Base-by-base conservation (phyloP, 2,888 invertebrate species). In the Agrotis ipsilon region DNA sequence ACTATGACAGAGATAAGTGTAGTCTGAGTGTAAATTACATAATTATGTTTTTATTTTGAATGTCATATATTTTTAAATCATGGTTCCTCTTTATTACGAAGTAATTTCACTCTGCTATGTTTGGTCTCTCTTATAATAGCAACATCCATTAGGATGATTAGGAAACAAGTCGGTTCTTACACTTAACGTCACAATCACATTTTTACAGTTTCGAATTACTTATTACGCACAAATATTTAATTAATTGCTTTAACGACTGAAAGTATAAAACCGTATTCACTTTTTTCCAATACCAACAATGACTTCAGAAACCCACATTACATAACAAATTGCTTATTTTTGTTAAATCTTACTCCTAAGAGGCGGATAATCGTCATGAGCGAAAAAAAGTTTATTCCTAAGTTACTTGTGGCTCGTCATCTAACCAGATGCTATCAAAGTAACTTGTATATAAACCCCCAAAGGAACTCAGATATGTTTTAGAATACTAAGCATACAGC, bases 311-410 rank as follows among this genome's bases (percentile, higher is more conserved):
- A 80, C 66, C 72, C 59, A 55, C 78, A 76, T 79, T 80, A 82
- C 51, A 73, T 78, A 83, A 80, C 73, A 83, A 87, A 87, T 85
- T 88, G 82, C 86, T 89, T 87, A 89, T 82, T 86, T 87, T 88
- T 87, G 85, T 86, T 91, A 90, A 90, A 87, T 90, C 93, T 94
- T 93, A 93, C 87, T 87, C 86, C 93, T 94, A 94, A 90, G 92
- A 94, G 94, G 94, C 94, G 94, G 94, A 94, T 91, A 91, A 89
- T 91, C 89, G 89, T 93, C 91, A 89, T 93, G 93, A 93, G 93
- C 93, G 90, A 90, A 90, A 90, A 85, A 88, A 88, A 76, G 69
- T 80, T 82, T 82, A 78, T 61, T 74, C 75, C 72, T 84, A 85
- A 82, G 76, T 78, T 82, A 80, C 75, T 71, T 75, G 75, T 81